These are phyloP conservation scores for Chelidonichthys spinosus DNA, from an alignment of 2,797 vertebrate genomes.

Conservation along the genomic window DNA sequence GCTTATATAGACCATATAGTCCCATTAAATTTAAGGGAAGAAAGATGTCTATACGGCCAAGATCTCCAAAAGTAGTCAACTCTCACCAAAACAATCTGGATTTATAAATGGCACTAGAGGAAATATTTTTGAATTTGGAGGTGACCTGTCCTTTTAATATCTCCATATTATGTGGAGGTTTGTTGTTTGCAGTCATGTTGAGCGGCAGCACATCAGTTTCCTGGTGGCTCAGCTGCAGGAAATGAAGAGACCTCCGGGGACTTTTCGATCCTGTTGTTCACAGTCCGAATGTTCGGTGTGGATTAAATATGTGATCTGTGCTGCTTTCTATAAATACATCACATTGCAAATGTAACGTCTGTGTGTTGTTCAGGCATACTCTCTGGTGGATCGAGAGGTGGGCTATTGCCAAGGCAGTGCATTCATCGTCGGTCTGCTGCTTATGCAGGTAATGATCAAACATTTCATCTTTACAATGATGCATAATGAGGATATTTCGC, in stretches of 20 bases:
- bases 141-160: constrained; percentile 2
- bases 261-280: constrained; percentile 18
- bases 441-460: constrained; percentile 92
- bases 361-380: constrained; percentile 89
- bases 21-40: too few species aligned
- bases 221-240: constrained; percentile 36
- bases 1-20: too few species aligned
- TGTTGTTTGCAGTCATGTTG: constrained; percentile 12
- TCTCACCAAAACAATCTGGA: too few species aligned
- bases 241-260: constrained; percentile 42
- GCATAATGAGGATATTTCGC: constrained; percentile 23
- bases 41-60: too few species aligned
- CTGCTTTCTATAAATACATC: constrained; percentile 20
- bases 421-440: constrained; percentile 96
- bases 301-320: constrained; percentile 30
- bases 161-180: neutral
- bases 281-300: constrained; percentile 15
- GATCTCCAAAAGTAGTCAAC: too few species aligned
- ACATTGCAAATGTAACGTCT: neutral
- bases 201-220: constrained; percentile 10
- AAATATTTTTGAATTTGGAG: too few species aligned
- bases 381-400: constrained; percentile 97
- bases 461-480: neutral
- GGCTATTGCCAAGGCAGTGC: constrained; percentile 99
- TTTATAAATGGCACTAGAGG: too few species aligned